These are phyloP conservation scores for Actenoides hombroni DNA, from an alignment of 2,113 vertebrate species.

Conservation along the genomic window DNA sequence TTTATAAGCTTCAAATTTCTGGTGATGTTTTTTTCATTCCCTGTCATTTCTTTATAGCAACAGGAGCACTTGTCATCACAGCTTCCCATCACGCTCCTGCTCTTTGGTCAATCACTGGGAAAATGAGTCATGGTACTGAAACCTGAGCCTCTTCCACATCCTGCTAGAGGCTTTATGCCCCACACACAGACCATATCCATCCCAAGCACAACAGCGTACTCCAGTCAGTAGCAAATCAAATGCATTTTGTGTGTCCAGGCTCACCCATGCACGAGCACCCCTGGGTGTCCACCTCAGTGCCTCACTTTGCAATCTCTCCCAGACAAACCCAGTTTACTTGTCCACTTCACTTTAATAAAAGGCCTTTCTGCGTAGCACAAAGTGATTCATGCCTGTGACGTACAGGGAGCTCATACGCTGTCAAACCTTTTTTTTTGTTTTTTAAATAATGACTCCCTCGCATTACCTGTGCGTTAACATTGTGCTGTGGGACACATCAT, in stretches of 20 bases:
- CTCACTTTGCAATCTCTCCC: background rate
- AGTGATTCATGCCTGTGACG: background rate
- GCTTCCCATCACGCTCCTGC: background rate
- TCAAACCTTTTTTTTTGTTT: background rate
- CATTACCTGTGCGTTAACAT: accelerated
- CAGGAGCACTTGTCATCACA: background rate
- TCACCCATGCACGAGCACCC: accelerated
- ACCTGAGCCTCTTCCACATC: background rate
- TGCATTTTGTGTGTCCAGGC: background rate
- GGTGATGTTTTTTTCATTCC: background rate
- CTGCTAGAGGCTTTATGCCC: background rate
- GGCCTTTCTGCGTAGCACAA: background rate
- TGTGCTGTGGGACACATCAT: accelerated
- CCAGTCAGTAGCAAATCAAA: background rate
- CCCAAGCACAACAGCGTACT: background rate
- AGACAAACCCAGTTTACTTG: background rate
- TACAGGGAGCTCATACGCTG: accelerated
- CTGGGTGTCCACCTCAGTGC: accelerated
- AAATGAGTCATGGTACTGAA: background rate
- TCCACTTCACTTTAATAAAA: background rate
- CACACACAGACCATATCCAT: background rate
- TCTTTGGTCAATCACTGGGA: background rate
- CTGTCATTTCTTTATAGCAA: background rate
- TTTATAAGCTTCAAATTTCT: background rate
- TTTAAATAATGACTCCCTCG: background rate